Conservation (phyloP, 2,797 vertebrate species). For the Florisuga fusca region DNA sequence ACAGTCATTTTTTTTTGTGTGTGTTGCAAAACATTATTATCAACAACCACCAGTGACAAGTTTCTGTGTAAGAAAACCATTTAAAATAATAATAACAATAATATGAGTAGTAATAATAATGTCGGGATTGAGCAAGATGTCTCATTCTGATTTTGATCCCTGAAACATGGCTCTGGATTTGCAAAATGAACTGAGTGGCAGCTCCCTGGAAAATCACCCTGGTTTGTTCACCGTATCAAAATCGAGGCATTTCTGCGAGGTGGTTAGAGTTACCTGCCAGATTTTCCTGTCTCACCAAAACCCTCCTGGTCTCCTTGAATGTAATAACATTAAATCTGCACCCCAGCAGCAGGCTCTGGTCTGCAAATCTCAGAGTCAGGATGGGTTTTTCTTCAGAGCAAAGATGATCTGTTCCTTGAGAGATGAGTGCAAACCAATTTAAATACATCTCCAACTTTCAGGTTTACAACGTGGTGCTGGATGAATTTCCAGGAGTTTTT, state of each 20-base stretch:
- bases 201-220: accelerated
- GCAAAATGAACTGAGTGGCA: neutral
- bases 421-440: neutral
- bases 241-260: neutral
- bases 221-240: neutral
- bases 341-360: accelerated
- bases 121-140: neutral
- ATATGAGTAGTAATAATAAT: too few species aligned
- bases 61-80: neutral
- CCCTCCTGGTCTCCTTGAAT: neutral
- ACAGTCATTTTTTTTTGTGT: neutral
- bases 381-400: neutral
- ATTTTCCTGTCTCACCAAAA: neutral
- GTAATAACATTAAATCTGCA: neutral
- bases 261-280: neutral
- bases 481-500: neutral
- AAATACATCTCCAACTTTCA: neutral
- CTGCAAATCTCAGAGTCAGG: accelerated
- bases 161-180: neutral
- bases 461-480: neutral
- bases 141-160: accelerated
- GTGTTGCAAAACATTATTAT: neutral
- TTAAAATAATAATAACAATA: neutral
- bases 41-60: neutral
- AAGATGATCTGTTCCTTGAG: accelerated